Conservation (phyloP, 2,113 vertebrate genomes). For the Procavia capensis region DNA sequence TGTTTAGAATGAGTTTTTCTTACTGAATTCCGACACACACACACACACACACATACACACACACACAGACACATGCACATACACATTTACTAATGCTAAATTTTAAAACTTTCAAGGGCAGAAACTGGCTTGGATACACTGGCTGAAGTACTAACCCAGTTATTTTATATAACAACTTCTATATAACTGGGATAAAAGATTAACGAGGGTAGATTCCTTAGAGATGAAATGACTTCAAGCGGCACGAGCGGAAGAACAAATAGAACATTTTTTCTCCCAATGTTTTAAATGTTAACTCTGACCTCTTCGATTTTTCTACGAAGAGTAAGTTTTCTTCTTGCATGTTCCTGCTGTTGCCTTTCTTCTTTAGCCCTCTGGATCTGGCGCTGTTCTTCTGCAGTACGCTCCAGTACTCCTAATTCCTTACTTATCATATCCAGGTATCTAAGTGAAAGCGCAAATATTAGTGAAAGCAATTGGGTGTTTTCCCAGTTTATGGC, state of each 20-base stretch:
- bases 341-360: slow-evolving; percentile 65
- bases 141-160: not conserved
- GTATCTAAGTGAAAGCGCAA: slow-evolving; percentile 69
- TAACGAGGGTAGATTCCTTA: not conserved
- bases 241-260: not conserved
- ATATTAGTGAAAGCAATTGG: not conserved
- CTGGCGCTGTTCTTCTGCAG: slow-evolving; percentile 66
- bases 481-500: not conserved
- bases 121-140: not conserved
- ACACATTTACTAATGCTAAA: slow-evolving; percentile 20
- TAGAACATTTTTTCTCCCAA: not conserved
- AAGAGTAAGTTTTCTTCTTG: slow-evolving; percentile 74
- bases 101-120: not conserved
- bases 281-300: not conserved
- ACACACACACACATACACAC: too few relatives aligned
- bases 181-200: not conserved
- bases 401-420: slow-evolving; percentile 73
- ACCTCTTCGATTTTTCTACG: slow-evolving; percentile 84
- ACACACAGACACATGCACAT: too few relatives aligned
- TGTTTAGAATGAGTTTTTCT: not conserved
- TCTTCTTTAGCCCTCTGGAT: slow-evolving; percentile 71
- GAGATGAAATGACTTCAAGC: not conserved
- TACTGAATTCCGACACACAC: not conserved
- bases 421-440: slow-evolving; percentile 79
- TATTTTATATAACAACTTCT: not conserved